These are phyloP conservation scores for Triplophysa dalaica DNA, from an alignment of 2,113 vertebrate species.

Conservation along the genomic window DNA sequence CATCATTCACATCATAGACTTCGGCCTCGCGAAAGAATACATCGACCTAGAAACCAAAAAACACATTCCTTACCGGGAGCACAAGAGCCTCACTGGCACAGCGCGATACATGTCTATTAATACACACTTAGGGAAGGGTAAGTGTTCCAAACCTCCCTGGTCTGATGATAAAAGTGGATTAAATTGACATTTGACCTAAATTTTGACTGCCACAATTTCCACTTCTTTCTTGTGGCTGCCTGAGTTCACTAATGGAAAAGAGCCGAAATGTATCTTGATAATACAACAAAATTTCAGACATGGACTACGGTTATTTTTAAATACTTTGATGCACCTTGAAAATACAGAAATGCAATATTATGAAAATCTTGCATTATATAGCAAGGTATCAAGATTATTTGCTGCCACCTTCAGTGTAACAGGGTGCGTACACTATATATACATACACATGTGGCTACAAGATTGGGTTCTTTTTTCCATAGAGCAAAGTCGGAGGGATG, in stretches of 20 bases:
- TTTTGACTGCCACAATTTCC: not conserved
- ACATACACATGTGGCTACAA: not conserved
- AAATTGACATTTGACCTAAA: not conserved
- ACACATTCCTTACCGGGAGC: conserved; percentile 98
- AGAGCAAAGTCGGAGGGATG: conserved; percentile 98
- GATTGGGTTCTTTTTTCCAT: conserved; percentile 57
- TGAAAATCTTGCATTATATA: not conserved
- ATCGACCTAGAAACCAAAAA: conserved; percentile 99
- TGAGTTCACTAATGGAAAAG: not conserved
- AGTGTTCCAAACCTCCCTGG: conserved; percentile 35
- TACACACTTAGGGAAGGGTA: conserved; percentile 98
- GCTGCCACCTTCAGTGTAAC: no score
- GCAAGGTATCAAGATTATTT: not conserved
- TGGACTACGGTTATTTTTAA: not conserved
- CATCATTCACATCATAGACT: conserved; percentile 98
- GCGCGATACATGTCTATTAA: conserved; percentile 99
- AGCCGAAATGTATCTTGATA: no score
- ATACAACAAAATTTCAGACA: no score
- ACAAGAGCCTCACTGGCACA: conserved; percentile 97
- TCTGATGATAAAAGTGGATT: not conserved
- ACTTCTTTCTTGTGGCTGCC: not conserved
- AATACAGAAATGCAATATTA: not conserved
- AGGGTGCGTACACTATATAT: not conserved
- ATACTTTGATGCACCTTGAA: not conserved
- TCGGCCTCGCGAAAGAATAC: conserved; percentile 98